Percentiles rank a stretch among this genome's conserved stretches.
These are phyloP conservation scores for Mallotus villosus DNA, from an alignment of 2,797 vertebrate genomes.

Conservation along the genomic window DNA sequence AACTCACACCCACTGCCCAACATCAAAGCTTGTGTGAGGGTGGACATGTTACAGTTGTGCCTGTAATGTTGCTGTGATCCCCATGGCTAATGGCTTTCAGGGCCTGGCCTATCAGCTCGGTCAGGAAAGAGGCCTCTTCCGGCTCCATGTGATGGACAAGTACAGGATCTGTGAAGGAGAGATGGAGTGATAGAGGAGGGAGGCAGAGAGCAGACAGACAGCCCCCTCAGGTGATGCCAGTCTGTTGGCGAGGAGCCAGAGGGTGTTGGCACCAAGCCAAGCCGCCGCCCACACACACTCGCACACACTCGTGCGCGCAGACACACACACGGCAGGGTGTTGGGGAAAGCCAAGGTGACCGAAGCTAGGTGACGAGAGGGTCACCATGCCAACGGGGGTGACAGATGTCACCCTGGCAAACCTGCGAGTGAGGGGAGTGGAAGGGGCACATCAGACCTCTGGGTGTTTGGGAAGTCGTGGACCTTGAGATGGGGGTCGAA, in stretches of 20 bases:
- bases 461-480: neutral
- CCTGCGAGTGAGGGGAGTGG: conserved; percentile 18
- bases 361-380: conserved; percentile 55
- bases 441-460: conserved; percentile 17
- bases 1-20: conserved; percentile 18
- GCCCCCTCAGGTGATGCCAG: conserved; percentile 31
- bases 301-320: conserved; percentile 5
- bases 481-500: conserved; percentile 15
- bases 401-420: conserved; percentile 52
- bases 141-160: neutral
- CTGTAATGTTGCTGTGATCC: too few relatives aligned
- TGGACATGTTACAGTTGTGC: neutral
- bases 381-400: conserved; percentile 63
- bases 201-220: conserved; percentile 33
- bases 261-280: neutral
- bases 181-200: conserved; percentile 23
- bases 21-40: conserved; percentile 11
- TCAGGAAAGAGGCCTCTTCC: too few relatives aligned
- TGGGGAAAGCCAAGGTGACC: conserved; percentile 61
- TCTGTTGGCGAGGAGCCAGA: conserved; percentile 44
- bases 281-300: conserved; percentile 25
- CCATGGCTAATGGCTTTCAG: too few relatives aligned
- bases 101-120: too few relatives aligned
- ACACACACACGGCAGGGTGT: neutral
- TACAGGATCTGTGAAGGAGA: neutral